Evolutionary conservation across 2,888 invertebrate genomes (phyloP).

Genomic region (Prosopocoilus inquinatus): DNA sequence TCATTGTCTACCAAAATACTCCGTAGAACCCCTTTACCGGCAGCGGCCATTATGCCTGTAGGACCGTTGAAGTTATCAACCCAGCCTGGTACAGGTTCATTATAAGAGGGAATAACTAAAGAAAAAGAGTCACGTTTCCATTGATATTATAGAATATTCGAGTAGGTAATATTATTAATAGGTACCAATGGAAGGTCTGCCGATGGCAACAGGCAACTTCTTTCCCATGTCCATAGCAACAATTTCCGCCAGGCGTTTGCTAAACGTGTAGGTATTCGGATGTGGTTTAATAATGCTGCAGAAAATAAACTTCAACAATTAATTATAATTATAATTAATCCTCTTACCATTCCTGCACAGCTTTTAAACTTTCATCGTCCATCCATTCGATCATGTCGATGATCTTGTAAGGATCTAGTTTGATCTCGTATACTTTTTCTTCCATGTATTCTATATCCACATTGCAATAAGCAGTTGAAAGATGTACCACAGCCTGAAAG

Average conservation of each 20-base stretch:
- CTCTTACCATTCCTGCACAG: slow-evolving; percentile 1
- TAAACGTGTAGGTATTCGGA: slow-evolving; percentile 14
- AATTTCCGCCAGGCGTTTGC: slow-evolving; percentile 10
- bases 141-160: not conserved
- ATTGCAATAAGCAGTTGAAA: slow-evolving; percentile 38
- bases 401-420: slow-evolving; percentile 17
- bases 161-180: too few relatives aligned
- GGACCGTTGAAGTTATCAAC: slow-evolving; percentile 89
- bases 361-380: not conserved
- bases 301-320: not conserved
- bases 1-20: slow-evolving; percentile 73
- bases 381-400: slow-evolving; percentile 1
- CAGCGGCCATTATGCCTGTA: slow-evolving; percentile 77
- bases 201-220: slow-evolving; percentile 3
- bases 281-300: slow-evolving; percentile 6
- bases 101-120: slow-evolving; percentile 71
- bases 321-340: not conserved
- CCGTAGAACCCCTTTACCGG: slow-evolving; percentile 81
- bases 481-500: slow-evolving; percentile 26
- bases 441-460: slow-evolving; percentile 32
- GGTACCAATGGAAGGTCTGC: not conserved
- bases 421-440: slow-evolving; percentile 36
- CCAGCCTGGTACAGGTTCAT: slow-evolving; percentile 84
- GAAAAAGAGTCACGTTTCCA: not conserved
- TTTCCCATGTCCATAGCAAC: slow-evolving; percentile 7